phyloP scores from a whole-genome alignment of 2,888 invertebrate genomes.

The Morpho helenor region DNA sequence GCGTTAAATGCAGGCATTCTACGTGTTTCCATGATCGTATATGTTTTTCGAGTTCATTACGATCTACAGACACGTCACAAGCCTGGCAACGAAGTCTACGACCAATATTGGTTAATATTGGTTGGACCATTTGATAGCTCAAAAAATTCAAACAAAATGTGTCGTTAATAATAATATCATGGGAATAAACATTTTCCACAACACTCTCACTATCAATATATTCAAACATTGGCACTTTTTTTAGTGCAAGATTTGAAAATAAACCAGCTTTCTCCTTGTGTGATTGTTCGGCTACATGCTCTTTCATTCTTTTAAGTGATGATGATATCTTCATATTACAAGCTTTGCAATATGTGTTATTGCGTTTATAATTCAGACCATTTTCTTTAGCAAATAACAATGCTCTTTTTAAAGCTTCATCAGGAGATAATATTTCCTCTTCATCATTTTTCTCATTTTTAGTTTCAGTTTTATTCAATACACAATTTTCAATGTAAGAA shows the following conservation, averaged over 20 bases:
- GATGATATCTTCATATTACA: slow-evolving; percentile 36
- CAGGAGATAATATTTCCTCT: slow-evolving; percentile 4
- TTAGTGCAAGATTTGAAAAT: background rate
- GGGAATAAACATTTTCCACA: background rate
- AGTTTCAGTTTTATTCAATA: background rate
- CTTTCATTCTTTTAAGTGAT: slow-evolving; percentile 35
- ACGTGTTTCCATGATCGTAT: slow-evolving; percentile 13
- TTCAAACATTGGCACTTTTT: slow-evolving; percentile 1
- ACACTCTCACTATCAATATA: slow-evolving; percentile 1
- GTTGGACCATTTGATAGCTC: slow-evolving; percentile 27
- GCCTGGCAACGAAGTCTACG: slow-evolving; percentile 30
- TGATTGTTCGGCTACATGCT: slow-evolving; percentile 36
- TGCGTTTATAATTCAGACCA: slow-evolving; percentile 31
- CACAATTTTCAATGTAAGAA: no score
- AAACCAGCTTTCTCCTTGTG: slow-evolving; percentile 32
- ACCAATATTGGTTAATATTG: slow-evolving; percentile 19
- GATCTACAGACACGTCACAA: slow-evolving; percentile 26
- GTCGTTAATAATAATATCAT: slow-evolving; percentile 33
- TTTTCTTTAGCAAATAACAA: slow-evolving; percentile 32
- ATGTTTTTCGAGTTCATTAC: slow-evolving; percentile 13
- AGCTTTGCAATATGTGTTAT: slow-evolving; percentile 32
- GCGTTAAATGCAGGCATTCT: slow-evolving; percentile 7
- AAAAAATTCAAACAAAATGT: slow-evolving; percentile 28
- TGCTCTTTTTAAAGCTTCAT: slow-evolving; percentile 15
- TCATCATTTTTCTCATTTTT: background rate